Base-by-base conservation (phyloP, 2,797 vertebrate genomes). In the Pseudochaenichthys georgianus region DNA sequence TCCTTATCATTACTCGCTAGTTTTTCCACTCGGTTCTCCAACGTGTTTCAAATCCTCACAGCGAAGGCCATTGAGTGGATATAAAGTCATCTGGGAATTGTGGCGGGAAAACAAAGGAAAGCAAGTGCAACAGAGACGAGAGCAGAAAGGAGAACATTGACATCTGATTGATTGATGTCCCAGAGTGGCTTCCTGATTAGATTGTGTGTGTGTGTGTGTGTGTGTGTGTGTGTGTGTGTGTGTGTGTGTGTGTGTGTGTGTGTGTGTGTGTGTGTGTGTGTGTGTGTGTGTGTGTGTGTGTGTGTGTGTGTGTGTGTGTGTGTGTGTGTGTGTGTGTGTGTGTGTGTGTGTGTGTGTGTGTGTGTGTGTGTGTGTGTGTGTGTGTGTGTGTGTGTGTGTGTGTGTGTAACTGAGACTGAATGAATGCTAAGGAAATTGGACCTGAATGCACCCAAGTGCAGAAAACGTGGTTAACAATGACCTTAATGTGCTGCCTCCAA, bases 381-480 rank as follows among this genome's bases (percentile, higher is more conserved):
- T n/a, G n/a, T n/a, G n/a, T n/a, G n/a, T n/a, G n/a, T n/a, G n/a
- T n/a, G 21, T 21, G 21, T 21, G 21, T 73, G 31, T 66, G 31
- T 83, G 47, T 47, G 61, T 64, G 52, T 83, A 63, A 60, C 50
- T 45, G 57, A 68, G 58, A 60, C 47, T 74, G 10, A 76, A 63
- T 84, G 57, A 80, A 77, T 31, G 21, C 65, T 64, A 12, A 74
- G 57, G 48, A 77, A 83, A 70, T 72, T 54, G 46, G 50, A 79
- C 69, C 65, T 66, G 70, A 82, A 70, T 75, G 62, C 38, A 69
- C 45, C 75, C 16, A 73, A 77, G 70, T 81, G 77, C 42, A 83
- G 62, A 71, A 81, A 73, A 66, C 19, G 12, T 80, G 23, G 45
- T 78, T 84, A 84, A 87, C 68, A 85, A 71, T 84, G 58, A 77